A percentile compares a stretch with the other conserved stretches of the same genome.
phyloP scores from a whole-genome alignment of 2,888 invertebrate genomes.

The Bugulina stolonifera region DNA sequence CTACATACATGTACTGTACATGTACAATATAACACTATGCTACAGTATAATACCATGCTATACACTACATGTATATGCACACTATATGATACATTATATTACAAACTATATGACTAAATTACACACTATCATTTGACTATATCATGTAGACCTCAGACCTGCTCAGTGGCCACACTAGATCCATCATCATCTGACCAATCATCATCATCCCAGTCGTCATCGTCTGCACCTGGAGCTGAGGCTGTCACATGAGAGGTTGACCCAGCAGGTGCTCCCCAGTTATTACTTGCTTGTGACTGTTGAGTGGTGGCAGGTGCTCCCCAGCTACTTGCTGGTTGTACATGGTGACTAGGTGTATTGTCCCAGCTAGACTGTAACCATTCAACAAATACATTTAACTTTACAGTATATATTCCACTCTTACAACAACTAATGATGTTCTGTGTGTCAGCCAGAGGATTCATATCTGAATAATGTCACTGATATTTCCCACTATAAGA shows the following conservation, averaged over 20 bases:
- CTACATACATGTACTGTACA: no score
- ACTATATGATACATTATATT: no score
- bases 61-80: no score
- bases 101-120: no score
- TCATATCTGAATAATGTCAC: no score
- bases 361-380: background rate
- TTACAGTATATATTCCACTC: no score
- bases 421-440: no score
- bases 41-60: no score
- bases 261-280: background rate
- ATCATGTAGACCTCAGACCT: conserved; percentile 3
- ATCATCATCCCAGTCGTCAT: conserved; percentile 81
- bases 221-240: conserved; percentile 40
- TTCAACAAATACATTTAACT: background rate
- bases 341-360: background rate
- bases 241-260: background rate
- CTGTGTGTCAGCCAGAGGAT: no score
- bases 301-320: background rate
- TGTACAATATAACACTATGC: no score
- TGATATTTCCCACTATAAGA: no score
- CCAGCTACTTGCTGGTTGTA: background rate
- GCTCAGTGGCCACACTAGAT: conserved; percentile 30
- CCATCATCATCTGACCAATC: conserved; percentile 34
- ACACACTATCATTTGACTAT: no score
- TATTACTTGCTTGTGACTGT: background rate